Evolutionary conservation across 2,888 invertebrate genomes (phyloP), one percentile per base, ranked within the genome.

Genomic region (Lissonota sp.): DNA sequence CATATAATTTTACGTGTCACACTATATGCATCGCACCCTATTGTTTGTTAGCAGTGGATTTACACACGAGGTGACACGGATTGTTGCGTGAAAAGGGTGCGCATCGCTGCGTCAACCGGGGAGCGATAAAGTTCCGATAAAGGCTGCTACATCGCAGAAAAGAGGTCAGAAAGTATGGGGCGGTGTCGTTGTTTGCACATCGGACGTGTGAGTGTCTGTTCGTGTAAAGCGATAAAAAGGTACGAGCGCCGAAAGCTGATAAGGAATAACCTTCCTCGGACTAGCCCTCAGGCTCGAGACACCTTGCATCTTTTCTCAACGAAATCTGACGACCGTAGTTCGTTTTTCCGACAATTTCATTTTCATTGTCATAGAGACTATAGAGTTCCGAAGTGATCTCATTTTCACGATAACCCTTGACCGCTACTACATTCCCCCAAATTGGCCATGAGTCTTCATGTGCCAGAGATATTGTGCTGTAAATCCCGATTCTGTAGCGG

Each of bases 201-300:
- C 60, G 37, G 26, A 37, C 44, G 42, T 7, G 44, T 39, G 7
- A 8, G 72, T 53, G 67, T 69, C 7, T 16, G 67, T 7, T 37
- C n/a, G 16, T 40, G 37, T n/a, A 44, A 16, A 37, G 55, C 62
- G 42, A 62, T 78, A 67, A 69, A 82, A 82, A 82, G 82, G 74
- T 79, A 82, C 63, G 74, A 57, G 73, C 64, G 46, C 40, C 71
- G 71, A 71, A 60, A 74, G 46, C 75, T 57, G 82, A 82, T 82
- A 82, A 82, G 78, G 70, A 58, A 39, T 12, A 79, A 60, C 75
- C 40, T 2, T 26, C 26, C 26, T 26, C 26, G 37, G 46, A 49
- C 58, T 14, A 39, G 53, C 39, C 63, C 42, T 49, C n/a, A 46
- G 37, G 49, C 42, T 62, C 40, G 44, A 55, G 26, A 66, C 46